Percentiles rank a stretch among this genome's conserved stretches.
phyloP scores from a whole-genome alignment of 2,113 vertebrate species.

The Calcarius ornatus region DNA sequence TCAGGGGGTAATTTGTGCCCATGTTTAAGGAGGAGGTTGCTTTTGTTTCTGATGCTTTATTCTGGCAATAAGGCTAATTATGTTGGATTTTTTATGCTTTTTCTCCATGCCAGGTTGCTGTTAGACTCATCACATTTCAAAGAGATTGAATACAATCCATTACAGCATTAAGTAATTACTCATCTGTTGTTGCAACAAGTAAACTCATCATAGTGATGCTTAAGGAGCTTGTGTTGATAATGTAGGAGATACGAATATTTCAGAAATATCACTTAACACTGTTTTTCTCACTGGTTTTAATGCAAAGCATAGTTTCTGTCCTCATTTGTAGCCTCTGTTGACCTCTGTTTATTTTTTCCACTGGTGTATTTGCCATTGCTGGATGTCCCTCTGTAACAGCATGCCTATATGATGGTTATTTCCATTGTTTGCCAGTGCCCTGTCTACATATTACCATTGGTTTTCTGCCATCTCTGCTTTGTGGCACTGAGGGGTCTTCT shows the following conservation, averaged over 20 bases:
- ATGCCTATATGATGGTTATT: neutral
- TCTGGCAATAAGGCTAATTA: neutral
- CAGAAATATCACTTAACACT: neutral
- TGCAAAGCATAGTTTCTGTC: neutral
- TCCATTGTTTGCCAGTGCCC: neutral
- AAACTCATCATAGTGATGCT: neutral
- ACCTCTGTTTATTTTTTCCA: neutral
- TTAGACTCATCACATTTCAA: neutral
- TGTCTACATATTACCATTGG: neutral
- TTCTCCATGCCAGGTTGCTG: neutral
- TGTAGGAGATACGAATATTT: neutral
- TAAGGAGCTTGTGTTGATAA: neutral
- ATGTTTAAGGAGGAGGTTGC: neutral
- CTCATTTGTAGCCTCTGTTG: neutral
- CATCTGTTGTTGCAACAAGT: neutral
- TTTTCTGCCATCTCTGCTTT: neutral
- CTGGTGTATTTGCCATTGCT: neutral
- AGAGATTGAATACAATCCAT: neutral
- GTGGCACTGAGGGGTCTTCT: neutral
- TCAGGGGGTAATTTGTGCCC: neutral
- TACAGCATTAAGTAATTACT: constrained; percentile 28
- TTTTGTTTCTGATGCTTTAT: neutral
- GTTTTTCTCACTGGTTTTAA: neutral
- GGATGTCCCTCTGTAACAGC: neutral
- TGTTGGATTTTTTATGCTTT: neutral